Conservation (phyloP, 2,113 vertebrate species). For the Phalacrocorax carbo region DNA sequence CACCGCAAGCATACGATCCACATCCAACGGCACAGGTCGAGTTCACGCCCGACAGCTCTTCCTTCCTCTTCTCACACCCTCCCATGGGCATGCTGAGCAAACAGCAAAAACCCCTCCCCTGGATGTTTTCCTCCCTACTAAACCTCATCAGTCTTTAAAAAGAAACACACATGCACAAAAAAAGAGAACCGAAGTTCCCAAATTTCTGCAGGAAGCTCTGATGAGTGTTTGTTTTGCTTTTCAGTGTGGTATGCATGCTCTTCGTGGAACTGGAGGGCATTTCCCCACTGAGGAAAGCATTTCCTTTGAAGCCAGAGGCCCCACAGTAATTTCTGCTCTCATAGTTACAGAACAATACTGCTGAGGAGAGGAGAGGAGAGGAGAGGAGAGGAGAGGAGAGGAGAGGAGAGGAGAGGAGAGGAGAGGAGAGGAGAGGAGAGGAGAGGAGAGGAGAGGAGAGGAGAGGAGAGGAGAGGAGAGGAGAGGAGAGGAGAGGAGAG, state of each 20-base stretch:
- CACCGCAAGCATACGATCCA: not conserved
- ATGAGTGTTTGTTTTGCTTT: conserved; percentile 9
- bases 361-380: not conserved
- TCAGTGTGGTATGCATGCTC: not conserved
- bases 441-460: not conserved
- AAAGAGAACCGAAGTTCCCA: not conserved
- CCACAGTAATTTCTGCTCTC: not conserved
- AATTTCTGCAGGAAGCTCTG: conserved; percentile 1
- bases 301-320: conserved; percentile 13
- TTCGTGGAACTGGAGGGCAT: not conserved
- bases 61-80: not conserved
- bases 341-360: not conserved
- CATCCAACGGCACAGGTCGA: rapidly evolving
- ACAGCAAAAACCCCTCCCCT: not conserved
- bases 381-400: not conserved
- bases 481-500: not conserved
- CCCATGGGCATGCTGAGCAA: not conserved
- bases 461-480: not conserved
- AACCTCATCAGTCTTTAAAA: not conserved
- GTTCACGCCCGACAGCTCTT: not conserved
- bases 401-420: not conserved
- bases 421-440: not conserved
- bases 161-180: not conserved
- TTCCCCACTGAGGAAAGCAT: not conserved
- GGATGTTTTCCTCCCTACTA: not conserved